Evolutionary conservation across 2,113 vertebrate genomes (phyloP).

Genomic region (Sylvietta virens): DNA sequence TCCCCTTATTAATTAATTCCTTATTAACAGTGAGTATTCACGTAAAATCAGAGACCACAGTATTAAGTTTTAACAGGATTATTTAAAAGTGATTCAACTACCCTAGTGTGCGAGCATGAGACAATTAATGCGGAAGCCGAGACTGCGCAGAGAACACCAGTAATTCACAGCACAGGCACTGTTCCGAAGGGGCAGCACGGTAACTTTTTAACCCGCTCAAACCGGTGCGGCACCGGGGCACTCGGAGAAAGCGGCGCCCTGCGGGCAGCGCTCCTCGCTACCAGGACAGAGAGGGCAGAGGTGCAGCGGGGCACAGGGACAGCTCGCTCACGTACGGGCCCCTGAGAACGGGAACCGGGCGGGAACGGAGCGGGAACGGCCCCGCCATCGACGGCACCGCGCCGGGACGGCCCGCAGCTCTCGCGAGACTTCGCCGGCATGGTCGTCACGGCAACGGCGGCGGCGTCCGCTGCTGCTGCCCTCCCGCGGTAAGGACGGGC

Average conservation of each 20-base stretch:
- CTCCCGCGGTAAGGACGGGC: not conserved
- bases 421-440: not conserved
- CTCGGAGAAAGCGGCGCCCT: no score
- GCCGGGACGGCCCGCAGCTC: rapidly evolving
- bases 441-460: constrained; percentile 27
- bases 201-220: not conserved
- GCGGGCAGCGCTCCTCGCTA: rapidly evolving
- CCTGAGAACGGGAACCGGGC: rapidly evolving
- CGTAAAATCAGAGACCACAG: not conserved
- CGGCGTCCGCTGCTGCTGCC: not conserved
- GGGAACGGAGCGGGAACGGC: rapidly evolving
- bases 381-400: rapidly evolving
- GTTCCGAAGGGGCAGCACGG: not conserved
- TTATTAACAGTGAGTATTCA: not conserved
- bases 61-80: not conserved
- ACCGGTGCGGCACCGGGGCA: not conserved
- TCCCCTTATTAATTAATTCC: not conserved
- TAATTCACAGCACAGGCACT: rapidly evolving
- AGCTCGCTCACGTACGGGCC: rapidly evolving
- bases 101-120: not conserved
- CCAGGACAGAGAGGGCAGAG: not conserved
- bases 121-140: not conserved
- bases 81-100: not conserved
- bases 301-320: rapidly evolving
- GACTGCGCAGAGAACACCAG: rapidly evolving